Percentiles rank a stretch among this genome's conserved stretches.
Conservation (phyloP, 2,797 vertebrate species). For the Enteromius radiatus region DNA sequence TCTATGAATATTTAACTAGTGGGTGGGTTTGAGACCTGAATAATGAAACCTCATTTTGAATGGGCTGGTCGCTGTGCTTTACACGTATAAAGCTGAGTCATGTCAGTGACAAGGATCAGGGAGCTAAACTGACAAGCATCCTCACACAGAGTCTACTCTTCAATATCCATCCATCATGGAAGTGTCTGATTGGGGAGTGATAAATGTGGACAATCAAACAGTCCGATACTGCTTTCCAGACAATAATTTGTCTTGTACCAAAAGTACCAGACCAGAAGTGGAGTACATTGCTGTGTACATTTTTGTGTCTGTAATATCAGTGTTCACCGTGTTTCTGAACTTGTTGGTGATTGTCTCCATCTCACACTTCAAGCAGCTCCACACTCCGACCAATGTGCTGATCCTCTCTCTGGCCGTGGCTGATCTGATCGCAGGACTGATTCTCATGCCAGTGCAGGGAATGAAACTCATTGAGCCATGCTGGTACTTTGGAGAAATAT, state of each 20-base stretch:
- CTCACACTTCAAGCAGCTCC: slow-evolving; percentile 79
- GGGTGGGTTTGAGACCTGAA: not conserved
- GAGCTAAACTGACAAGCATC: not conserved
- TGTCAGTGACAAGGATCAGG: not conserved
- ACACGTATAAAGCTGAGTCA: not conserved
- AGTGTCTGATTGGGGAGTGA: not conserved
- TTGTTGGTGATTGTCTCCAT: slow-evolving; percentile 77
- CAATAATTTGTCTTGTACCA: slow-evolving; percentile 41
- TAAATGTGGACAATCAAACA: not conserved
- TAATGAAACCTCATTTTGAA: not conserved
- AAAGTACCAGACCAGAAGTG: not conserved
- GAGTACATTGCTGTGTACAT: slow-evolving; percentile 43
- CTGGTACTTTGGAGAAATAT: slow-evolving; percentile 77
- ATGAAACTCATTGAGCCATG: slow-evolving; percentile 74
- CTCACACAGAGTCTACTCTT: not conserved
- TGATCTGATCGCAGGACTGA: slow-evolving; percentile 77
- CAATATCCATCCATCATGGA: not conserved
- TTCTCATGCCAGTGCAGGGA: slow-evolving; percentile 77
- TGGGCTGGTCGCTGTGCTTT: not conserved
- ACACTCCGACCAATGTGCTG: slow-evolving; percentile 78
- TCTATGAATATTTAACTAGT: not conserved
- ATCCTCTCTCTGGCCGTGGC: slow-evolving; percentile 78
- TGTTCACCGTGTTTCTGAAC: slow-evolving; percentile 74
- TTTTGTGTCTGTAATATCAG: slow-evolving; percentile 53
- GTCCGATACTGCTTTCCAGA: slow-evolving; percentile 47